phyloP scores from a whole-genome alignment of 2,797 vertebrate genomes.

The Margarornis squamiger region DNA sequence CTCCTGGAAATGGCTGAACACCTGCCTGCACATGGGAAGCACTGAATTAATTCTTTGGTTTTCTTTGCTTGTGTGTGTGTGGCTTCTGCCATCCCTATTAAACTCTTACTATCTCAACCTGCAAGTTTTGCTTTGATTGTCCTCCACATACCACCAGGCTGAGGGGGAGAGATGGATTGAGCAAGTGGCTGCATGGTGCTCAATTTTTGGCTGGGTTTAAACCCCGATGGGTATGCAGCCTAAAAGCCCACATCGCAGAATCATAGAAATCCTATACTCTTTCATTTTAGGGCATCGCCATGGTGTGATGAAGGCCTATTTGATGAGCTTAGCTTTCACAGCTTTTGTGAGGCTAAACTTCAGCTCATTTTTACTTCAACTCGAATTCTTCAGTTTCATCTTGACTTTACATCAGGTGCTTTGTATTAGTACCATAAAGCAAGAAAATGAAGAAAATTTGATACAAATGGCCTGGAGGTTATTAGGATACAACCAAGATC shows the following conservation, averaged over 20 bases:
- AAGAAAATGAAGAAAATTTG: not conserved
- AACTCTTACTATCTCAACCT: not conserved
- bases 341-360: not conserved
- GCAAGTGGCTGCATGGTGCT: not conserved
- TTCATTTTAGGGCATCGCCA: not conserved
- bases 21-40: not conserved
- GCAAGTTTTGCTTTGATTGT: not conserved
- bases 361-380: not conserved
- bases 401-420: not conserved
- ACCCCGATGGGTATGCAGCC: not conserved
- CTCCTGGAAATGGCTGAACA: not conserved
- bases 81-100: not conserved
- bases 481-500: not conserved
- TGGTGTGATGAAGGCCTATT: not conserved
- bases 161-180: not conserved
- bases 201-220: not conserved
- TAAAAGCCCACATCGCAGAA: not conserved
- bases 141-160: not conserved
- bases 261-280: not conserved
- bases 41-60: not conserved
- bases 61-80: not conserved
- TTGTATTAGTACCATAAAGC: not conserved
- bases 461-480: not conserved
- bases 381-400: not conserved
- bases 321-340: not conserved